Evolutionary conservation across 2,888 invertebrate species (phyloP), one percentile per base, ranked within the genome.

Genomic region (Neelides folsomi): DNA sequence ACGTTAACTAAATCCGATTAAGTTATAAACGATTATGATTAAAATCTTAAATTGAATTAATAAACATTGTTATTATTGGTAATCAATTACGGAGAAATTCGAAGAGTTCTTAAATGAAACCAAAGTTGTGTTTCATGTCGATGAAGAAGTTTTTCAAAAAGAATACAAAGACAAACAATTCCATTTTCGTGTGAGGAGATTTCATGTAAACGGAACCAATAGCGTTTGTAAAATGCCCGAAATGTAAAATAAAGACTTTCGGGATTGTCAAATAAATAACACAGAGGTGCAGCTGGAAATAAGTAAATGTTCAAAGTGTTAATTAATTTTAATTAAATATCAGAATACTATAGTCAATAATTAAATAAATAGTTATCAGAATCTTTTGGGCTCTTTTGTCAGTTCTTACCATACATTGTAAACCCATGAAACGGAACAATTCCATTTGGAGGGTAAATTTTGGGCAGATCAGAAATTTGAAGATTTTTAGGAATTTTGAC

Each of bases 371-470:
- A 5, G 19, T n/a, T 15, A 13, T 15, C 18, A 38, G n/a, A 5
- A 16, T 36, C 27, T 27, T 27, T 3, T 5, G 27, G 7, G 7
- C 7, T 27, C 27, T 5, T 27, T 27, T 27, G 7, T 3, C 7
- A 27, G 7, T 27, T 60, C 78, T 71, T 75, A 90, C 90, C 89
- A 70, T 92, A 93, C 94, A 95, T 94, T 16, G 93, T 86, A 71
- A 95, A 93, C 1, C 94, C 94, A 70, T 95, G 93, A 71, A 93
- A 94, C 0, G 94, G 94, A 62, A 95, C 90, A 37, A 94, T 82
- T 1, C 93, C 93, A 68, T 86, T 89, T 1, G 94, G 94, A 7
- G 95, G 94, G 68, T 89, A 90, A 40, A 81, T 79, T 5, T 79
- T 71, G 1, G 77, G 62, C 40, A 44, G 47, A 4, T 70, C 70